Evolutionary conservation across 2,113 vertebrate species (phyloP), one percentile per base, ranked within the genome.

Genomic region (Siphamia tubifer): DNA sequence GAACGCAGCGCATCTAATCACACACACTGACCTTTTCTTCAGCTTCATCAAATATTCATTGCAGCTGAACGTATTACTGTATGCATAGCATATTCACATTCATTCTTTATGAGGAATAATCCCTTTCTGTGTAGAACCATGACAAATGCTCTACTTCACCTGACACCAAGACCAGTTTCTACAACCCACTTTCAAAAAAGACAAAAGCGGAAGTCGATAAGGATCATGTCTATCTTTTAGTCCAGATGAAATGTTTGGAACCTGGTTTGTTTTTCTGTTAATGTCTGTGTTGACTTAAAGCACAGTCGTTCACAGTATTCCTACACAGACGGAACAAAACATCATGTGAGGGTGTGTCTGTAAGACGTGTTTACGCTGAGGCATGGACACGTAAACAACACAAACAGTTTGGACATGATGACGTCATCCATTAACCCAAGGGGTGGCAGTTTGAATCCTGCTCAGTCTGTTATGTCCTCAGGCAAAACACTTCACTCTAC

Each of bases 21-120:
- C 61, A 66, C 51, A 35, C 9, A 28, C 54, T 82, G 83, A 87
- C 87, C 88, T 88, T 90, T 87, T 69, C 28, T 16, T 61, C 54
- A 38, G 81, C 47, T 9, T 72, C 52, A 89, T 90, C 51, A 87
- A 89, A 86, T 89, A 90, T 91, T 89, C 74, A 89, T 84, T 60
- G 51, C 34, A 32, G 36, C 61, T 62, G 57, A 82, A 71, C 23
- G 15, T 58, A 72, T 79, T 68, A 73, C 45, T 6, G 60, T 20
- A 71, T 56, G 77, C 28, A 77, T 40, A 57, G 31, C 28, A 61
- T 42, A 52, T 56, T 56, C 31, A 17, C 72, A 68, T 74, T 40
- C 70, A 61, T 74, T 77, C 69, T 79, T 79, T 17, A 74, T 48
- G 57, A 86, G 61, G 56, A 66, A 75, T 73, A 81, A 81, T 84